These are phyloP conservation scores for Eciton burchellii DNA, from an alignment of 1,140 invertebrate species.

Conservation along the genomic window DNA sequence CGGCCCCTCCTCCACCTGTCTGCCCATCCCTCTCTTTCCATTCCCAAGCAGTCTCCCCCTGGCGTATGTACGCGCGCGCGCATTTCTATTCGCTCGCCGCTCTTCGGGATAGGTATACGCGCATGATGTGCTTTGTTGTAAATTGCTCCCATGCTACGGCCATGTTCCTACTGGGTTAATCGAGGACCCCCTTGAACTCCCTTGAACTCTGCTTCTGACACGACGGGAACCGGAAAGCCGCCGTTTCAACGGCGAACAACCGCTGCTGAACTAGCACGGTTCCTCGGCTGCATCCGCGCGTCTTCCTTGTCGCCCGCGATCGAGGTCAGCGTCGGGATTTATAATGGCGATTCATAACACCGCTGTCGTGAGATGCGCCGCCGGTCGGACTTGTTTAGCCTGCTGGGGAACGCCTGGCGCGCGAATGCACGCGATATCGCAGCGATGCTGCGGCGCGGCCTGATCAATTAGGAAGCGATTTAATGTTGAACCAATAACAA, in stretches of 20 bases:
- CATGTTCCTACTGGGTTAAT: constrained; percentile 63
- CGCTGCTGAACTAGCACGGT: constrained; percentile 8
- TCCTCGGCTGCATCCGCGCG: constrained; percentile 15
- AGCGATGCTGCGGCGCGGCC: not conserved
- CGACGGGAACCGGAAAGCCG: constrained; percentile 37
- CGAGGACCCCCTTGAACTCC: constrained; percentile 62
- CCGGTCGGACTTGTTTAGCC: not conserved
- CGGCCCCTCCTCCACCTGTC: constrained; percentile 63
- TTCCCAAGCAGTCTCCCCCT: constrained; percentile 37
- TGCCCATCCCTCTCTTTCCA: constrained; percentile 60
- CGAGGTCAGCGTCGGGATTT: constrained; percentile 59
- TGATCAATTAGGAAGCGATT: constrained; percentile 30
- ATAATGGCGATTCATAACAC: constrained; percentile 27
- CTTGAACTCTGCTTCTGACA: constrained; percentile 25
- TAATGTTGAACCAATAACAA: constrained; percentile 33
- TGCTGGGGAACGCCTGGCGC: not conserved
- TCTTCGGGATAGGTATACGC: constrained; percentile 22
- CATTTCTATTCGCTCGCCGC: constrained; percentile 20
- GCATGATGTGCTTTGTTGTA: constrained; percentile 64
- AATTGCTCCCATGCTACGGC: constrained; percentile 75
- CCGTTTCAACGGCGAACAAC: constrained; percentile 10
- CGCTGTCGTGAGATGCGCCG: not conserved
- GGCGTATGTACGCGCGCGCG: constrained; percentile 2
- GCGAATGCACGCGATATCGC: not conserved
- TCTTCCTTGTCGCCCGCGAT: constrained; percentile 24